These are phyloP conservation scores for Meiosimyza platycephala DNA, from an alignment of 2,888 invertebrate species.

Conservation along the genomic window DNA sequence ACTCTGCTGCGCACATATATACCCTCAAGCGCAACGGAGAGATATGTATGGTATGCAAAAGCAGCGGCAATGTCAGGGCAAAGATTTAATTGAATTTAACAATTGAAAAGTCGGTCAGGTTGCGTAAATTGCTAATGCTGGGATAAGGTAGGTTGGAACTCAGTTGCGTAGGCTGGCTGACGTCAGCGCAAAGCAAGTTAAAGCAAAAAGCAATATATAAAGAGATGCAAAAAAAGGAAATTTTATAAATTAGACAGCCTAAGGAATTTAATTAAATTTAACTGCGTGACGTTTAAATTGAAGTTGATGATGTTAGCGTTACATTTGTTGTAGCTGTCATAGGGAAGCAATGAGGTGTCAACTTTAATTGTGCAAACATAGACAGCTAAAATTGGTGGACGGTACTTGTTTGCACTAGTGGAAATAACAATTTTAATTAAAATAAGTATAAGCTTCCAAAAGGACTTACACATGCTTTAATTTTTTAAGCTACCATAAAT, in stretches of 20 bases:
- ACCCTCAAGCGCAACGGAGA: neutral
- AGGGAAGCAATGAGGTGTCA: too few species aligned
- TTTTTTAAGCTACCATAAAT: too few species aligned
- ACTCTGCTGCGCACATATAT: neutral
- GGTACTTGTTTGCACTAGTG: too few species aligned
- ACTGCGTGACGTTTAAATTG: slow-evolving; percentile 20
- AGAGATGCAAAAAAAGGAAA: neutral
- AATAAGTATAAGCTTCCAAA: too few species aligned
- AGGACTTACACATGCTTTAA: too few species aligned
- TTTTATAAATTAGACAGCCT: slow-evolving; percentile 19
- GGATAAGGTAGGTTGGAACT: too few species aligned
- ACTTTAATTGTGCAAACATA: too few species aligned
- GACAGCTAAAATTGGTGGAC: too few species aligned
- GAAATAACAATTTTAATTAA: too few species aligned
- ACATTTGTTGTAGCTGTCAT: too few species aligned
- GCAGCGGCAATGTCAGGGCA: slow-evolving; percentile 3
- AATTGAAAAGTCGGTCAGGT: slow-evolving; percentile 16
- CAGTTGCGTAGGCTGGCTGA: neutral
- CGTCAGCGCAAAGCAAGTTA: neutral
- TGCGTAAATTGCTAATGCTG: neutral
- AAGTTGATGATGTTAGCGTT: neutral
- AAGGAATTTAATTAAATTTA: slow-evolving; percentile 31
- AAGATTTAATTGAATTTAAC: slow-evolving; percentile 32
- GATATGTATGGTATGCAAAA: neutral
- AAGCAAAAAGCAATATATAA: neutral